Base-by-base conservation (phyloP, 2,888 invertebrate species). In the Acanthacorydalis orientalis region DNA sequence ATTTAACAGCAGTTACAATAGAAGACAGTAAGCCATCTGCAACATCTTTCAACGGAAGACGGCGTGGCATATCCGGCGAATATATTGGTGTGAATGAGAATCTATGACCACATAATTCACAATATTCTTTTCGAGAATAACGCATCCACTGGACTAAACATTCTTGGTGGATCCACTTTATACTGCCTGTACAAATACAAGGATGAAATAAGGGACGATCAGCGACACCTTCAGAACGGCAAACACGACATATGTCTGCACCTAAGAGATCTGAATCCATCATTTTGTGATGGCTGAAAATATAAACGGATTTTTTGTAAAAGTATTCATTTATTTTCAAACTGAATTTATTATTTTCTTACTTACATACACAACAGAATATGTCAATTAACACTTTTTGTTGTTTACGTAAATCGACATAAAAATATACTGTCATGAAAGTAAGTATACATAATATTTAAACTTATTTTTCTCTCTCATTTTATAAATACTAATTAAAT, bases 41-140 rank as follows among this genome's bases (percentile, higher is more conserved):
- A 8, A 98, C 86, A 65, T 97, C 97, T 53, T 81, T 78, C 32
- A 98, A 70, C 0, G 98, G 98, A 57, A 98, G 70, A 51, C 96
- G 77, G 51, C 95, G 80, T n/a, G 98, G 98, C 98, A 98, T 98
- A 64, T 98, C 97, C 31, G 96, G 92, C n/a, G 96, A 92, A 68
- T 98, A 98, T 57, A 98, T 97, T 31, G 98, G 98, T 60, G 92
- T 93, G 62, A 98, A 98, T 4, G 93, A 91, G 68, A 97, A 98
- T 51, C 91, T 80, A 68, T 98, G 90, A 51, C 95, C 91, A 66
- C 97, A 98, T 53, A 98, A 69, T 67, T 98, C 98, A 71, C 98
- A 98, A 63, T 91, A 95, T 66, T 98, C 97, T 69, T 97, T 97
- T 56, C 93, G 80, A 52, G 95, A 96, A 66, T 98, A 97, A 53